Evolutionary conservation across 2,113 vertebrate genomes (phyloP).

Genomic region (Gambusia holbrooki): DNA sequence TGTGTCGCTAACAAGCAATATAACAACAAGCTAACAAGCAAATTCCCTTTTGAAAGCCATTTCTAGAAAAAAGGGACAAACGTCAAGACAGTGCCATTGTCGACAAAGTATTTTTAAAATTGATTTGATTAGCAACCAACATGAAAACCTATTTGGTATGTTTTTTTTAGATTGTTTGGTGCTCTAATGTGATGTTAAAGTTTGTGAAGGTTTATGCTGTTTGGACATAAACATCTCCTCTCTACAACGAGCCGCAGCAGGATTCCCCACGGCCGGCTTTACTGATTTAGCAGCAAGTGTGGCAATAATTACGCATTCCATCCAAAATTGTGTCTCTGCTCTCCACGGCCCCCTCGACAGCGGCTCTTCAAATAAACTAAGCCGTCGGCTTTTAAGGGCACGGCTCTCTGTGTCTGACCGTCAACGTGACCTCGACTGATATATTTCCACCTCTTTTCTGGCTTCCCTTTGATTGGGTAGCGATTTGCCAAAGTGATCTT

Average conservation of each 20-base stretch:
- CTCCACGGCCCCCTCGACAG: slow-evolving; percentile 24
- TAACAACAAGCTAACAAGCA: not conserved
- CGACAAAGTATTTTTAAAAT: not conserved
- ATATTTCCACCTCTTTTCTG: slow-evolving; percentile 60
- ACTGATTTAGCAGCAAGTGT: slow-evolving; percentile 68
- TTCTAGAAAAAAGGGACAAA: not conserved
- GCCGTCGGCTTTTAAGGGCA: slow-evolving; percentile 25
- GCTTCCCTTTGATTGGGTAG: slow-evolving; percentile 24
- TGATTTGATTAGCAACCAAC: not conserved
- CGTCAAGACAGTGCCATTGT: not conserved
- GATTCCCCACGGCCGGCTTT: slow-evolving; percentile 52
- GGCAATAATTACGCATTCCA: slow-evolving; percentile 77
- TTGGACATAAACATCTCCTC: not conserved
- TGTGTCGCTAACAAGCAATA: no score
- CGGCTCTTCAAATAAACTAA: slow-evolving; percentile 67
- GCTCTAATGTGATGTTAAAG: not conserved
- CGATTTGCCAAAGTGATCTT: slow-evolving; percentile 42
- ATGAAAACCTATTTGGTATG: not conserved
- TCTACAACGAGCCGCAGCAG: slow-evolving; percentile 37
- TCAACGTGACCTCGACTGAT: slow-evolving; percentile 34
- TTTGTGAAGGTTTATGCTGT: not conserved
- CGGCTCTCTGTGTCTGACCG: slow-evolving; percentile 46
- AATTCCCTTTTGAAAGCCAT: not conserved
- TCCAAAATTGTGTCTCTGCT: slow-evolving; percentile 47
- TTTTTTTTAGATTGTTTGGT: not conserved